phyloP scores from a whole-genome alignment of 2,888 invertebrate genomes.

The Automeris io region DNA sequence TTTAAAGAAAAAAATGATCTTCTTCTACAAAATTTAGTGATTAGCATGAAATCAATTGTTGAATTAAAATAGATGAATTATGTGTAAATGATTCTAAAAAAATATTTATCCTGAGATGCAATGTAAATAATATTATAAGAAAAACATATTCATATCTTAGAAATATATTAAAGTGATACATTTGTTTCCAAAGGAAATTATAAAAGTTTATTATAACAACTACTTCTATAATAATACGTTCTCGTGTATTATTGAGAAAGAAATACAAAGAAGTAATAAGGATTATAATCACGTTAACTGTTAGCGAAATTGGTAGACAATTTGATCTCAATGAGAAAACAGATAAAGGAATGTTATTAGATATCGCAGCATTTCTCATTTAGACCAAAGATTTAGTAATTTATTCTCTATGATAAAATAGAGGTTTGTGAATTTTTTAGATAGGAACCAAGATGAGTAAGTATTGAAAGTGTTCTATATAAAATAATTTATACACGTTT shows the following conservation, averaged over 20 bases:
- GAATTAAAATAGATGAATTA: no score
- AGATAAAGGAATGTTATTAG: constrained; percentile 3
- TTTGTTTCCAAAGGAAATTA: constrained; percentile 73
- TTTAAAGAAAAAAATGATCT: no score
- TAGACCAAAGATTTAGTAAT: neutral
- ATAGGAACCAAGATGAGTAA: constrained; percentile 23
- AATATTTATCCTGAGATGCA: constrained; percentile 32
- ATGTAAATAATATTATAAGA: constrained; percentile 51
- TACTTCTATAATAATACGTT: constrained; percentile 1
- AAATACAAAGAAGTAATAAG: neutral
- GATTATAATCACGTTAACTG: constrained; percentile 51
- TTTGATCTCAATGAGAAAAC: constrained; percentile 34
- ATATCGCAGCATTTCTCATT: neutral
- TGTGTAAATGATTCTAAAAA: no score
- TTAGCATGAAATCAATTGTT: no score
- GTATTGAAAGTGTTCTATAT: constrained; percentile 28
- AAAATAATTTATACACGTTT: constrained; percentile 10
- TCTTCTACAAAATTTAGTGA: no score
- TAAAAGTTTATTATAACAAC: constrained; percentile 56
- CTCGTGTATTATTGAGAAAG: neutral
- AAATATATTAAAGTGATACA: constrained; percentile 65
- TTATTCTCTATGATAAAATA: constrained; percentile 18
- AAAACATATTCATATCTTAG: constrained; percentile 74
- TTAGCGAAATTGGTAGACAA: constrained; percentile 51
- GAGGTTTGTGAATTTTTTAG: constrained; percentile 25